Evolutionary conservation across 35 echinoderm and acorn worm species (phyloP).

Genomic region (Nesometra sesokonis): DNA sequence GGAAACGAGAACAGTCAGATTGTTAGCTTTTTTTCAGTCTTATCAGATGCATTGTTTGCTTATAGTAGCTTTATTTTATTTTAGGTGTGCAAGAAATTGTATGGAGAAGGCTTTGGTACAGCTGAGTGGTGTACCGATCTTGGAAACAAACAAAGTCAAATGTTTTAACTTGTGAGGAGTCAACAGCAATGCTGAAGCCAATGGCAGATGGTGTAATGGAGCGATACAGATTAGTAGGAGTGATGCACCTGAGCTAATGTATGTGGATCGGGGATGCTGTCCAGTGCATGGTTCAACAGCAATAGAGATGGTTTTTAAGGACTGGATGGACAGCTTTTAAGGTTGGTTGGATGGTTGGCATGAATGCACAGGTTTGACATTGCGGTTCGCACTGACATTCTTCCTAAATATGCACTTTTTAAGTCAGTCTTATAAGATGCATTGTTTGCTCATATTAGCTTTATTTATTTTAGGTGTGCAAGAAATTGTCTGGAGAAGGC

Average conservation of each 20-base stretch:
- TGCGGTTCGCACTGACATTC: slow-evolving; percentile 17
- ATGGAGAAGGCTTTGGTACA: slow-evolving; percentile 25
- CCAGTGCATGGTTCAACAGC: slow-evolving; percentile 1
- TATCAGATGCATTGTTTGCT: too few relatives aligned
- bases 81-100: slow-evolving; percentile 37
- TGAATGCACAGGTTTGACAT: slow-evolving; percentile 23
- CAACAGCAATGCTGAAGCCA: slow-evolving; percentile 9
- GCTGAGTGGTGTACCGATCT: slow-evolving; percentile 36
- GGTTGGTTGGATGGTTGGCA: slow-evolving; percentile 30
- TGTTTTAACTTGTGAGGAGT: slow-evolving; percentile 33
- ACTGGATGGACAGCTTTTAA: slow-evolving; percentile 8
- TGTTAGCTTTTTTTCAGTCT: too few relatives aligned
- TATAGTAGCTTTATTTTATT: slow-evolving; percentile 1
- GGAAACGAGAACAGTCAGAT: slow-evolving; percentile 18
- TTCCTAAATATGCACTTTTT: too few relatives aligned
- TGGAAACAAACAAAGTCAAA: slow-evolving; percentile 11
- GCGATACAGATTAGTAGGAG: slow-evolving; percentile 3
- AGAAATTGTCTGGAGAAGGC: too few relatives aligned
- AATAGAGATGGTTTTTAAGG: too few relatives aligned
- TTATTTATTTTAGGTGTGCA: too few relatives aligned
- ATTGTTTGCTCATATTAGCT: slow-evolving; percentile 38
- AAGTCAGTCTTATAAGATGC: slow-evolving; percentile 37
- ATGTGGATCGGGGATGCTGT: slow-evolving; percentile 39
- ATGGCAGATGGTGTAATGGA: slow-evolving; percentile 15
- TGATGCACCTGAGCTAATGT: slow-evolving; percentile 23